Conservation (phyloP, 1,140 invertebrate species). For the Papilio polyxenes region DNA sequence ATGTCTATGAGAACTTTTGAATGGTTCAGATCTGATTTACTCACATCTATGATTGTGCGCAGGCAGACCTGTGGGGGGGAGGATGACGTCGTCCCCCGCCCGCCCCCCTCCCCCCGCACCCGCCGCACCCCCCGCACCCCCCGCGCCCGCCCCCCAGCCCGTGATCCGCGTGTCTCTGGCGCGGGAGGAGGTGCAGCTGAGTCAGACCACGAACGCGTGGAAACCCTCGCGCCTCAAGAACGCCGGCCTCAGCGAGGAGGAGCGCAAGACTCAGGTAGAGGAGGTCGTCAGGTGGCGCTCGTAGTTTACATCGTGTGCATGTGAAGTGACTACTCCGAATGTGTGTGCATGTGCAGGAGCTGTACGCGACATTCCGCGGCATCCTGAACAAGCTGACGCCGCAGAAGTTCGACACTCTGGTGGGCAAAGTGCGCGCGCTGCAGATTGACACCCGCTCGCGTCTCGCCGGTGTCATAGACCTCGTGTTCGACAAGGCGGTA, state of each 20-base stretch:
- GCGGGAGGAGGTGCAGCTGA: slow-evolving; percentile 90
- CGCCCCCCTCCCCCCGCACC: slow-evolving; percentile 49
- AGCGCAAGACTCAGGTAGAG: slow-evolving; percentile 83
- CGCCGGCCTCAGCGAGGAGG: slow-evolving; percentile 81
- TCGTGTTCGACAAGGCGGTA: slow-evolving; percentile 97
- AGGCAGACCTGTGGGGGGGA: too few relatives aligned
- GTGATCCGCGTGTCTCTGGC: slow-evolving; percentile 87
- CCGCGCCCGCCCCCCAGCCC: slow-evolving; percentile 77
- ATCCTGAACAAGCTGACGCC: slow-evolving; percentile 97
- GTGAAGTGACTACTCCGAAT: too few relatives aligned
- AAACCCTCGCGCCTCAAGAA: slow-evolving; percentile 84
- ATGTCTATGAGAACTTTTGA: too few relatives aligned
- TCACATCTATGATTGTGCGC: too few relatives aligned
- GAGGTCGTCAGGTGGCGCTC: too few relatives aligned
- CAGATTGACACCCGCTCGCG: slow-evolving; percentile 90
- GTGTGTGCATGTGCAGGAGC: slow-evolving; percentile 76
- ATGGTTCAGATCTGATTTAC: too few relatives aligned
- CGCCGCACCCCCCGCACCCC: slow-evolving; percentile 48
- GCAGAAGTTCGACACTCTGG: slow-evolving; percentile 92
- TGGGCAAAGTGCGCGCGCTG: slow-evolving; percentile 89
- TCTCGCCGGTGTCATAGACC: slow-evolving; percentile 91
- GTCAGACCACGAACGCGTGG: slow-evolving; percentile 95
- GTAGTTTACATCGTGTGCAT: too few relatives aligned
- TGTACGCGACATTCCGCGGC: slow-evolving; percentile 91
- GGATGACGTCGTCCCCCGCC: too few relatives aligned